Evolutionary conservation across 2,888 invertebrate genomes (phyloP).

Genomic region (Fragum fragum): DNA sequence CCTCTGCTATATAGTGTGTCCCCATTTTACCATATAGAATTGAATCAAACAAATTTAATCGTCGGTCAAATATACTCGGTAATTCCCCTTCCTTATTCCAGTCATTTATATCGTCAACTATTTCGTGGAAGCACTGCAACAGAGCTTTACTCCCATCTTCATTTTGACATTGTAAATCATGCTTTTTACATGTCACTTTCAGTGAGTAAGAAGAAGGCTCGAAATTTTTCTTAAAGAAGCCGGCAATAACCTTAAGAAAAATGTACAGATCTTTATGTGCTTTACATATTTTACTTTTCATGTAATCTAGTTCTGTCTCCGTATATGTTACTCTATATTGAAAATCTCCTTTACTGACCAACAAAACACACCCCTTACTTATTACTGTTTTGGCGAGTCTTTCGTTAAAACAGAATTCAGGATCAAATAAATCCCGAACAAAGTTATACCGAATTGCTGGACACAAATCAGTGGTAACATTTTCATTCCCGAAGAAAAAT

Average conservation of each 20-base stretch:
- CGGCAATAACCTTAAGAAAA: neutral
- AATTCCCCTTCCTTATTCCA: neutral
- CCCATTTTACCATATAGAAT: neutral
- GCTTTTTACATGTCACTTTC: conserved; percentile 11
- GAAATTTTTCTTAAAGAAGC: neutral
- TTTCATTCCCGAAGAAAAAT: neutral
- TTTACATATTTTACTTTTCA: conserved; percentile 15
- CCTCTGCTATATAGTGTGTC: neutral
- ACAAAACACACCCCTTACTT: neutral
- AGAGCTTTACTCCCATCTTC: neutral
- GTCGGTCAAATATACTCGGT: neutral
- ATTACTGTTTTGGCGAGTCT: neutral
- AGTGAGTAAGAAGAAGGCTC: neutral
- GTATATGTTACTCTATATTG: conserved; percentile 17
- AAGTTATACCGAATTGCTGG: conserved; percentile 19
- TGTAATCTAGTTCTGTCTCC: conserved; percentile 29
- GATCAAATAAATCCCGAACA: neutral
- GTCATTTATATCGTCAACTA: neutral
- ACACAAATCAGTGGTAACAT: conserved; percentile 9
- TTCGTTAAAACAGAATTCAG: neutral
- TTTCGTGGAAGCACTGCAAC: neutral
- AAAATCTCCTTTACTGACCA: neutral
- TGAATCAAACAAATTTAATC: neutral
- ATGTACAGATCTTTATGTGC: conserved; percentile 5
- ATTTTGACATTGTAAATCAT: conserved; percentile 1